Evolutionary conservation across 2,797 vertebrate species (phyloP).

Genomic region (Lateolabrax maculatus): DNA sequence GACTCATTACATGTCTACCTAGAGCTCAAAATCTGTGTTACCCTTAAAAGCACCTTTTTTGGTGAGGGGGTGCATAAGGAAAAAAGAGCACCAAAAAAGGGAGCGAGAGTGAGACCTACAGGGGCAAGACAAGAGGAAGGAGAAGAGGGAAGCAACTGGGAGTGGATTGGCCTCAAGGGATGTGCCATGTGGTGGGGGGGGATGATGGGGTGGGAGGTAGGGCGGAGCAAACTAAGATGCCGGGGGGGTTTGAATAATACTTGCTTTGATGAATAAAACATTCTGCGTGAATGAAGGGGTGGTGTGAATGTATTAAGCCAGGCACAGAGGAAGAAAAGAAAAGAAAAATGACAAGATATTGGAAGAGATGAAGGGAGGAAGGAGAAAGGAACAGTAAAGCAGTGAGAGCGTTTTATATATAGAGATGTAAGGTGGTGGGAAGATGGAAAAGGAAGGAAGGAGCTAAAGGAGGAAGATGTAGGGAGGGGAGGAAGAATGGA

Average conservation of each 20-base stretch:
- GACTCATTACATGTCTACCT: constrained; percentile 21
- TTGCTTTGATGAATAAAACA: constrained; percentile 91
- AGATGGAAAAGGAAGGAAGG: constrained; percentile 42
- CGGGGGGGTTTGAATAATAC: constrained; percentile 68
- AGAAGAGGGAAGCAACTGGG: constrained; percentile 49
- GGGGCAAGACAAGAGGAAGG: constrained; percentile 49
- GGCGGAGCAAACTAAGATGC: constrained; percentile 77
- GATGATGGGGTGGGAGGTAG: constrained; percentile 47
- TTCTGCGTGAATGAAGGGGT: constrained; percentile 78
- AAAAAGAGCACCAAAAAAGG: not conserved
- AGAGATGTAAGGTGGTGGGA: constrained; percentile 20
- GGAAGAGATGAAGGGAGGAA: constrained; percentile 38
- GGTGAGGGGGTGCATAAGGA: constrained; percentile 2
- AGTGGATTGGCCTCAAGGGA: constrained; percentile 75
- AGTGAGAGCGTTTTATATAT: constrained; percentile 13
- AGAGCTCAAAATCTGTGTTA: not conserved
- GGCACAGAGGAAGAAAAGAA: constrained; percentile 27
- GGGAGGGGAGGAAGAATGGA: constrained; percentile 18
- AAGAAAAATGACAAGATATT: constrained; percentile 25
- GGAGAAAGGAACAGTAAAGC: constrained; percentile 9
- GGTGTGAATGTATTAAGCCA: constrained; percentile 83
- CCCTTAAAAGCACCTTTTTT: constrained; percentile 6
- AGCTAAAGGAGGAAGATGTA: constrained; percentile 16
- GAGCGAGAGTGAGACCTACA: constrained; percentile 19
- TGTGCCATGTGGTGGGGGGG: constrained; percentile 73